Base-by-base conservation (phyloP, 2,797 vertebrate genomes). In the Hydrophis major region DNA sequence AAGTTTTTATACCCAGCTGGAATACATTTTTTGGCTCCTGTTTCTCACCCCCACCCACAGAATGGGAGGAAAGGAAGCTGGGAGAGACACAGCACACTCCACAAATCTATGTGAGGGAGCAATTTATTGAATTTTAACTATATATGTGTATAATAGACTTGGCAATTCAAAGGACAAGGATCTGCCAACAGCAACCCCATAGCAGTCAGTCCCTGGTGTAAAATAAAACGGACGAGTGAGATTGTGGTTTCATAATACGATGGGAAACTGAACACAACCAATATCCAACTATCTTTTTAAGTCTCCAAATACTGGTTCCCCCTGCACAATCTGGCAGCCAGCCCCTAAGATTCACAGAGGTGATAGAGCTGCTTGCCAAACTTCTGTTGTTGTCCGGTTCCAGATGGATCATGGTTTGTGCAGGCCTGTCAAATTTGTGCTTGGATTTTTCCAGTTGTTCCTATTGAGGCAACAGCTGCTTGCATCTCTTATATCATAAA, bases 111-210 rank as follows among this genome's bases (percentile, higher is more conserved):
- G 14, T 22, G n/a, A 20, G 94, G 25, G 0, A 86, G 83, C 87
- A 90, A 91, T 94, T 96, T 94, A 91, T 94, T 93, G 95, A 87
- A 93, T 69, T 90, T 87, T 32, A 69, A 27, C 14, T 94, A 66
- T 57, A 25, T n/a, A 87, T 93, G 94, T 42, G n/a, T 90, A 86
- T 59, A 91, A 94, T 37, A 92, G 89, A 60, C 90, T 93, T 96
- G 95, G 94, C 91, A 1, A 87, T 89, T 11, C 0, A 6, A 92
- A n/a, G 55, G 59, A 92, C 37, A 32, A 2, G 91, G 11, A 2
- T 14, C 92, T 95, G 96, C 94, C 96, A 96, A 27, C 93, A 91
- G 57, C 91, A 87, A 92, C 56, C 89, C 92, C 93, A 91, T 92
- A 28, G 16, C 83, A 90, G 25, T 93, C 16, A 74, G 87, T 83